These are phyloP conservation scores for Anguilla marmorata DNA, from an alignment of 2,797 vertebrate genomes.

Conservation along the genomic window DNA sequence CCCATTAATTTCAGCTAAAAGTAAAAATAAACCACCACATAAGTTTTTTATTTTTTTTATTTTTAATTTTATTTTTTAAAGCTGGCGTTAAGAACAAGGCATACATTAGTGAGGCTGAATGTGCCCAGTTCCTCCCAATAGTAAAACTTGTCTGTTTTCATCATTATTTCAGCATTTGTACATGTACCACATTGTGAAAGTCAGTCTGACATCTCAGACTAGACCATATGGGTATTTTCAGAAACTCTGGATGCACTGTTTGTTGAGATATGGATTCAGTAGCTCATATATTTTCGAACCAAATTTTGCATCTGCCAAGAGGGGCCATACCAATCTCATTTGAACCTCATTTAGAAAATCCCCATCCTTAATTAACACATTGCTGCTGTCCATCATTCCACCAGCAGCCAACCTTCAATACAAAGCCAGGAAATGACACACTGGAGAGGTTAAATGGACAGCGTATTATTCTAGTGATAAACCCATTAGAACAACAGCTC, in stretches of 20 bases:
- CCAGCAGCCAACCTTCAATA: slow-evolving; percentile 12
- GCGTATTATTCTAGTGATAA: background rate
- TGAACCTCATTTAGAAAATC: background rate
- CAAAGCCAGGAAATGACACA: background rate
- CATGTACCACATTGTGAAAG: background rate
- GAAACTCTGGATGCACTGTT: background rate
- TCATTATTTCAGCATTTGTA: background rate
- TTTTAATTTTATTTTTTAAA: background rate
- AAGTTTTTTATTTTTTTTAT: background rate
- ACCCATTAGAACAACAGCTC: slow-evolving; percentile 3
- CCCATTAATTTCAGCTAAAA: background rate
- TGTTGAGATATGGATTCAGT: background rate
- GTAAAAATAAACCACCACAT: background rate
- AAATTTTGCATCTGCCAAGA: background rate
- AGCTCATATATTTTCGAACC: background rate
- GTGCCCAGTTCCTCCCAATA: background rate
- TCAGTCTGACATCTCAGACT: background rate
- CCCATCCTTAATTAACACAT: slow-evolving; percentile 1
- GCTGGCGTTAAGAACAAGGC: background rate
- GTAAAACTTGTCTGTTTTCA: background rate
- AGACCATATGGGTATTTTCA: background rate
- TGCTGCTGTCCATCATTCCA: background rate
- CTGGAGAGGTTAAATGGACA: background rate
- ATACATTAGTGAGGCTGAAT: background rate
- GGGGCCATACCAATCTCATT: background rate